phyloP scores from a whole-genome alignment of 2,797 vertebrate species.

The Nyctalus aviator region DNA sequence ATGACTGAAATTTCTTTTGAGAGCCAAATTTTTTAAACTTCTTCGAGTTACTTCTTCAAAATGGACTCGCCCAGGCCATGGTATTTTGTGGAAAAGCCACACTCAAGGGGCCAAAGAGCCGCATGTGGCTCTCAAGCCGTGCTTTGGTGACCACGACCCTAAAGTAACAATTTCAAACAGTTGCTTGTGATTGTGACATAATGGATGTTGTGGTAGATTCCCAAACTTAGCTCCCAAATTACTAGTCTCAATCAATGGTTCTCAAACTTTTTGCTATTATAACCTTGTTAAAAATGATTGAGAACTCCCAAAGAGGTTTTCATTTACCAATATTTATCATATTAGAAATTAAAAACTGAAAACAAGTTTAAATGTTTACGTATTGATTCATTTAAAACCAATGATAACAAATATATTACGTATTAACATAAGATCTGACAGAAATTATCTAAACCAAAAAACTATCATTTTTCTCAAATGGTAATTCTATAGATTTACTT shows the following conservation, averaged over 20 bases:
- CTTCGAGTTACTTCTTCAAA: too few relatives aligned
- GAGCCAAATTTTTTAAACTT: too few relatives aligned
- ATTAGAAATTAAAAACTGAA: constrained; percentile 29
- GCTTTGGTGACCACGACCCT: too few relatives aligned
- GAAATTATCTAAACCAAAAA: constrained; percentile 26
- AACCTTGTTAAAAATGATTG: background rate
- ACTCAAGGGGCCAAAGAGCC: too few relatives aligned
- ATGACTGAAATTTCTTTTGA: too few relatives aligned
- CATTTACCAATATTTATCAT: background rate
- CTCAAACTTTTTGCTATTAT: background rate
- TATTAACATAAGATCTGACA: background rate
- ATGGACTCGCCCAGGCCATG: too few relatives aligned
- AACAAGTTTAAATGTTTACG: constrained; percentile 1
- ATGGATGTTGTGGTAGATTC: background rate
- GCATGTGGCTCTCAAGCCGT: too few relatives aligned
- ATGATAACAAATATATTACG: background rate
- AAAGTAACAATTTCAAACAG: background rate
- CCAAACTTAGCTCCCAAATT: background rate
- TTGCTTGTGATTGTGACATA: background rate
- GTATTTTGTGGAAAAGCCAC: too few relatives aligned
- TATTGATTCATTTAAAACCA: constrained; percentile 28
- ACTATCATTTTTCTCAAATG: constrained; percentile 3
- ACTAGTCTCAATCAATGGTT: background rate
- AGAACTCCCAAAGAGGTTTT: background rate
- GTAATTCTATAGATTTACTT: background rate